Evolutionary conservation across 2,888 invertebrate species (phyloP).

Genomic region (Melieria crassipennis): DNA sequence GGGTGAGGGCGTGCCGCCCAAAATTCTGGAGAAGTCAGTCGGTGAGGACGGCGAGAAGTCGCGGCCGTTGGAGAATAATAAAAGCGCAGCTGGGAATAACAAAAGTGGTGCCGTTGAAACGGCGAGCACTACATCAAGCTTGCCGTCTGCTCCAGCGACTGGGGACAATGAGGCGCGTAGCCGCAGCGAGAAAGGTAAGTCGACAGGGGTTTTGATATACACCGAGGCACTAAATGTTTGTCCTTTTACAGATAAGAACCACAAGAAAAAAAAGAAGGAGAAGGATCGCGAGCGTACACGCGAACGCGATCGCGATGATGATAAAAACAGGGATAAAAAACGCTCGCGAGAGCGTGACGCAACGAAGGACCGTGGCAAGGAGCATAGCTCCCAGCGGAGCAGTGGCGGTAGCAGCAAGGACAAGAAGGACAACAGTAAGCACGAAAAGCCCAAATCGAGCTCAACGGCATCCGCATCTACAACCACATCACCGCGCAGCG

Average conservation of each 20-base stretch:
- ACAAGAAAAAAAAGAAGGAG: constrained; percentile 65
- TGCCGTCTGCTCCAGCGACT: neutral
- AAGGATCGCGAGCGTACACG: constrained; percentile 57
- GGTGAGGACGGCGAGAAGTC: neutral
- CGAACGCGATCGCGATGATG: constrained; percentile 45
- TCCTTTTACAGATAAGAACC: constrained; percentile 51
- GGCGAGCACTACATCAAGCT: neutral
- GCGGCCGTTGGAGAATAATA: neutral
- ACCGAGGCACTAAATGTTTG: neutral
- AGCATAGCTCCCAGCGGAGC: constrained; percentile 20
- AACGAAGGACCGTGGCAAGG: constrained; percentile 32
- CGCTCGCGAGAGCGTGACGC: constrained; percentile 15
- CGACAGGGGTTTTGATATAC: neutral
- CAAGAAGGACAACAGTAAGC: constrained; percentile 41
- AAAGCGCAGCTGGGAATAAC: neutral
- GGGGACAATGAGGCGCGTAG: neutral
- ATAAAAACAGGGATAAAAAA: constrained; percentile 38
- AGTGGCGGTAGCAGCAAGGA: constrained; percentile 20
- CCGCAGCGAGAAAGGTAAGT: constrained; percentile 37
- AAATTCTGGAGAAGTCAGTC: neutral
- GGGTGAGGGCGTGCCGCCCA: neutral
- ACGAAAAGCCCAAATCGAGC: constrained; percentile 40
- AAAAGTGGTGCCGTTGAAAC: neutral
- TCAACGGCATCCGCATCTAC: constrained; percentile 45
- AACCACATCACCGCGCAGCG: neutral